These are phyloP conservation scores for Globodera rostochiensis DNA, from an alignment of 1,140 invertebrate species.

Conservation along the genomic window DNA sequence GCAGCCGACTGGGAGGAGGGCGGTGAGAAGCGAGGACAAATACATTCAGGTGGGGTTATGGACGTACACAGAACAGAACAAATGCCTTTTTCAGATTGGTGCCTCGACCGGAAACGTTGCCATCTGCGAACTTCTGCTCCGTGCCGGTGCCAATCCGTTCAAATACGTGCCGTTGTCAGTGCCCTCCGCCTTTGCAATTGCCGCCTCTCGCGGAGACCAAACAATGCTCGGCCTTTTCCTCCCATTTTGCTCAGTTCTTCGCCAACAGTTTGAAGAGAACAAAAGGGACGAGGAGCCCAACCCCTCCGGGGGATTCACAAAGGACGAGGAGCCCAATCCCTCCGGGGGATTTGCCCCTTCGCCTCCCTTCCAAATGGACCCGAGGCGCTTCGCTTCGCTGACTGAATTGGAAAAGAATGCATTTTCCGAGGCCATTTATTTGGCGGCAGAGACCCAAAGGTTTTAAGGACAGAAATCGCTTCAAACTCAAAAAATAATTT, in stretches of 20 bases:
- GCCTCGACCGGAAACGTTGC: not conserved
- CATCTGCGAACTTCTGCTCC: not conserved
- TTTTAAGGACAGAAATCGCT: not conserved
- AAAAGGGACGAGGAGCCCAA: not conserved
- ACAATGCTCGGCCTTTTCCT: not conserved
- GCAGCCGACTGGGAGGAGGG: not conserved
- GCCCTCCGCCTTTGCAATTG: not conserved
- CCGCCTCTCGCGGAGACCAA: not conserved
- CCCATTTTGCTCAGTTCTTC: not conserved
- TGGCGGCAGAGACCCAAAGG: constrained; percentile 4
- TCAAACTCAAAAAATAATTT: too few species aligned
- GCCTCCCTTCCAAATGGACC: not conserved
- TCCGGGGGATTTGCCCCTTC: too few species aligned
- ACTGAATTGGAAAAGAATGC: not conserved
- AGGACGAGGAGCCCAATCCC: too few species aligned
- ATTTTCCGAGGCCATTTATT: not conserved
- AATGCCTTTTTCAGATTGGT: not conserved
- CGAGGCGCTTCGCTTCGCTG: not conserved
- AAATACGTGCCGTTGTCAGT: not conserved
- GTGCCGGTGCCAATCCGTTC: constrained; percentile 9
- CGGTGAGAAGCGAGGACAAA: not conserved
- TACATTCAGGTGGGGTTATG: not conserved
- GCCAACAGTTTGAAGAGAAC: not conserved
- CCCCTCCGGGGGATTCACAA: too few species aligned
- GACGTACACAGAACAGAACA: not conserved